Conservation (phyloP, 2,113 vertebrate genomes). For the Elgaria multicarinata region DNA sequence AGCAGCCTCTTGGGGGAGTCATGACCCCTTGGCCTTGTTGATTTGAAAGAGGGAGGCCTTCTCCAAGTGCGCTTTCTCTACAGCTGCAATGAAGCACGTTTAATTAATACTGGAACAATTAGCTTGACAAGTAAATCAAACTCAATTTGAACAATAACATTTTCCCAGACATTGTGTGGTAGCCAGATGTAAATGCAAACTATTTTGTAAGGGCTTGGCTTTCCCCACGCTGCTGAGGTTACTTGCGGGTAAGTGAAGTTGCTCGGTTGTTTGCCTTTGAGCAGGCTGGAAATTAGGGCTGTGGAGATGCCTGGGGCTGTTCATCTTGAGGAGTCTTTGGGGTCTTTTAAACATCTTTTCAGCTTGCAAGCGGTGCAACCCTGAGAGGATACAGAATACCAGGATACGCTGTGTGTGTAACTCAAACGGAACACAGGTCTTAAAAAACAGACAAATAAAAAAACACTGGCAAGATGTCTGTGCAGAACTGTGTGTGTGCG, state of each 20-base stretch:
- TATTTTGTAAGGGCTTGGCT: conserved; percentile 53
- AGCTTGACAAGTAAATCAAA: conserved; percentile 73
- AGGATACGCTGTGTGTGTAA: conserved; percentile 1
- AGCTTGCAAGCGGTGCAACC: not conserved
- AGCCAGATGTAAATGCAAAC: conserved; percentile 75
- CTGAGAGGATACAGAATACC: conserved; percentile 11
- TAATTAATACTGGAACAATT: conserved; percentile 80
- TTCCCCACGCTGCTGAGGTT: conserved; percentile 57
- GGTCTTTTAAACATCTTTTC: not conserved
- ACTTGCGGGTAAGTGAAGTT: conserved; percentile 61
- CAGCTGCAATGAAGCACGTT: conserved; percentile 71
- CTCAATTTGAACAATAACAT: conserved; percentile 67
- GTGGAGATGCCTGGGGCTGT: conserved; percentile 33
- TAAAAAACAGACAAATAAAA: not conserved
- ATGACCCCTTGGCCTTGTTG: conserved; percentile 1
- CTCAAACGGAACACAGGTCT: not conserved
- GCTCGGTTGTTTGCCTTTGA: conserved; percentile 39
- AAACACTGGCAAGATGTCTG: not conserved
- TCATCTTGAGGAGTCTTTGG: not conserved
- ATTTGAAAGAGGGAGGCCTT: conserved; percentile 37
- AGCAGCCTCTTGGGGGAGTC: conserved; percentile 1
- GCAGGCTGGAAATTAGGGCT: conserved; percentile 47
- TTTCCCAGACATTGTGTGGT: conserved; percentile 70
- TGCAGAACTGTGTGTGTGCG: not conserved
- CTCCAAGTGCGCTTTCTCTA: conserved; percentile 50